Base-by-base conservation (phyloP, 2,888 invertebrate species). In the Pycnomerus fuliginosus region DNA sequence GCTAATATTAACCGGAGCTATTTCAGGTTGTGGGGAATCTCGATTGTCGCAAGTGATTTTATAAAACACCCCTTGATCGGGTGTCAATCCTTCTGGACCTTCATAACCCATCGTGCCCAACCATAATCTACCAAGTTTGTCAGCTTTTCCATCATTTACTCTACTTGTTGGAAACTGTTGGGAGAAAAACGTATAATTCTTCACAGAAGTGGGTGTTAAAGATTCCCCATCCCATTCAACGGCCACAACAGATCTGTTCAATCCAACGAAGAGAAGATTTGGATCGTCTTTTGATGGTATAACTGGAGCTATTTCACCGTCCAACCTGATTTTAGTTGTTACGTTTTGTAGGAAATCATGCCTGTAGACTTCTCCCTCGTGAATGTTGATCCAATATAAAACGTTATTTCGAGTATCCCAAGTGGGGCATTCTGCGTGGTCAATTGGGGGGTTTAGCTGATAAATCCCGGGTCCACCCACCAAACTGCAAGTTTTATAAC, bases 31-130 rank as follows among this genome's bases (percentile, higher is more conserved):
- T 1, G 70, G 71, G 36, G 62, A 53, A 11, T 55, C 37, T 11
- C 66, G 31, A 25, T 64, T 62, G 1, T 71, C 53, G 43, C 72
- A 64, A 11, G 74, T 75, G 38, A 84, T 60, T 61, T 76, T 72
- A 65, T 83, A 87, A 1, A 86, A 66, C 0, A 78, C 69, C 0
- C 78, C 86, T 59, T 77, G 71, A 53, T 81, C 74, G 16, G 75
- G 73, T 1, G 41, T 32, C 3, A 59, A n/a, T 0, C 64, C 65
- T 1, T 69, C 67, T 2, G 71, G 59, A 14, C 73, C 72, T 65
- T 83, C 82, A 39, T 73, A 74, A 12, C 83, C 83, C 74, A 83
- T 83, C 31, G 83, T 83, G 76, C 80, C 79, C 55, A 77, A 74
- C 80, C 80, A 80, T 2, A 81, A 61, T 10, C 79, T 65, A 22